Base-by-base conservation (phyloP, 1,140 invertebrate genomes). In the Pissodes strobi region DNA sequence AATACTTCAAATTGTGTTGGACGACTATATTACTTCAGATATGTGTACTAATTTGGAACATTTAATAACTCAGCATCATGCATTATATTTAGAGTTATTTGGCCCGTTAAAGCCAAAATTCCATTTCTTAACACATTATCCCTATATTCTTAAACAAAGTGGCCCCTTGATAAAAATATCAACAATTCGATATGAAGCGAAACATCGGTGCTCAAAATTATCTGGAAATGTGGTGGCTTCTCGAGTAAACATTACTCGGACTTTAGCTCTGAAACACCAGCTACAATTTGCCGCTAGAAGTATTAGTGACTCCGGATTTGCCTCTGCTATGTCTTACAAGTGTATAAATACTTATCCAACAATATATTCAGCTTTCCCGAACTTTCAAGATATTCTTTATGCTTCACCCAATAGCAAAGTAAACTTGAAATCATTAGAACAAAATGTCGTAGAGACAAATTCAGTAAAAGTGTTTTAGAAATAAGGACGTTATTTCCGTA, bases 221-320 rank as follows among this genome's bases (percentile, higher is more conserved):
- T 12, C 43, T 10, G 62, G 27, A 39, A 64, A 64, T 57, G 34
- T 49, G 3, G 62, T 64, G 21, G 19, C 41, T 2, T 57, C 53
- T 12, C 3, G 62, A 22, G 34, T 64, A 15, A 64, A 64, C 30
- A 64, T 64, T 6, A 64, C 62, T n/a, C n/a, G 37, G 13, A 64
- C 62, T 6, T 51, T 64, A 30, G 52, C 62, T 18, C 15, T 64
- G 1, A 64, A 64, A 58, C 43, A 64, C 39, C 53, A 64, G 21
- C 25, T 64, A 8, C 4, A 58, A 27, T 34, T 57, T 13, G 2
- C 30, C 6, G 30, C 30, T 34, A 34, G 30, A 34, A 8, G 6
- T 34, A n/a, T n/a, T 34, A 34, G n/a, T n/a, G n/a, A n/a, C n/a
- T n/a, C n/a, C n/a, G n/a, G n/a, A n/a, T n/a, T n/a, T n/a, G n/a